Conservation (phyloP, 2,888 invertebrate genomes). For the Tricholauxania praeusta region DNA sequence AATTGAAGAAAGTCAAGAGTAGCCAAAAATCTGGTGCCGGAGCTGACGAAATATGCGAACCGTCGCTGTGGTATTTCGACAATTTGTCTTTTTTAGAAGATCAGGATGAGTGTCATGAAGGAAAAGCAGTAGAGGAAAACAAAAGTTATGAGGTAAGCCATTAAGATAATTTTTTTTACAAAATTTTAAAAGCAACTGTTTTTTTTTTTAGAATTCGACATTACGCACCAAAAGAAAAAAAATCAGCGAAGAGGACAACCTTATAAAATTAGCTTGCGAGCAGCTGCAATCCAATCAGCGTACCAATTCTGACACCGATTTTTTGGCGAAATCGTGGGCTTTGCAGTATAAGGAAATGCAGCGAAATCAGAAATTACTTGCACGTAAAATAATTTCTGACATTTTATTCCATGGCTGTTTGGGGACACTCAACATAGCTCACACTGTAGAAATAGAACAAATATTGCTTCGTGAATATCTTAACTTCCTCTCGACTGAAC, state of each 20-base stretch:
- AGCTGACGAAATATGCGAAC: neutral
- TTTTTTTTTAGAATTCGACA: too few species aligned
- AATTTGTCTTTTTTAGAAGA: slow-evolving; percentile 32
- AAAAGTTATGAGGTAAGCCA: too few species aligned
- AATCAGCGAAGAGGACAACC: too few species aligned
- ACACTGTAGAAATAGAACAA: neutral
- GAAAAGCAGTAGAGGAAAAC: too few species aligned
- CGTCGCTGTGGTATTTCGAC: slow-evolving; percentile 34
- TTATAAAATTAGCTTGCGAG: neutral
- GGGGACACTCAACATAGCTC: neutral
- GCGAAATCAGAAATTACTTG: neutral
- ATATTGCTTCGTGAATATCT: neutral
- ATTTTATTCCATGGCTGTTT: slow-evolving; percentile 6
- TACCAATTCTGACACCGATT: neutral
- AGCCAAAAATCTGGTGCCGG: slow-evolving; percentile 12
- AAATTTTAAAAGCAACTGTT: too few species aligned
- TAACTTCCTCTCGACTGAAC: too few species aligned
- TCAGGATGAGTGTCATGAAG: neutral
- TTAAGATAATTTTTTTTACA: too few species aligned
- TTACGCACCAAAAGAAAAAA: too few species aligned
- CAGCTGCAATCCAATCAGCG: neutral
- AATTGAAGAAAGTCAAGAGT: slow-evolving; percentile 6
- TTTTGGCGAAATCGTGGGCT: neutral
- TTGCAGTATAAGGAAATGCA: slow-evolving; percentile 1
- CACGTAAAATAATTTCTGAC: slow-evolving; percentile 14